These are phyloP conservation scores for Steatornis caripensis DNA, from an alignment of 2,113 vertebrate genomes.

Conservation along the genomic window DNA sequence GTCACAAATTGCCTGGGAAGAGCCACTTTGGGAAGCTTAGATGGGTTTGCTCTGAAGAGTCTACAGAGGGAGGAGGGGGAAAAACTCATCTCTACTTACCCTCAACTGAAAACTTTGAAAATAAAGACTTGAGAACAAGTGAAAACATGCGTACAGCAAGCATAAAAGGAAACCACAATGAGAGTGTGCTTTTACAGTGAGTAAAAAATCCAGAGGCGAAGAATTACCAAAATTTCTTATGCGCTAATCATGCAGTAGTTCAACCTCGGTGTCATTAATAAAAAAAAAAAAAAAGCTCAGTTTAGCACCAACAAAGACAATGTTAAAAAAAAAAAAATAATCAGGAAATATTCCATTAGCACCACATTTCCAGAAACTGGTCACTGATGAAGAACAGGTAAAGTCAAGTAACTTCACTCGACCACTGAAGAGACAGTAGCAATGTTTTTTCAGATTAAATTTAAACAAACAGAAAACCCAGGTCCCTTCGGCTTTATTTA, in stretches of 20 bases:
- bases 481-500: background rate
- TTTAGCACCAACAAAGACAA: background rate
- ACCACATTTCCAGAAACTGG: background rate
- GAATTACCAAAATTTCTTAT: background rate
- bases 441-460: background rate
- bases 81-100: conserved; percentile 45
- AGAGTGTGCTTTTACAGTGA: background rate
- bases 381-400: background rate
- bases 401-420: background rate
- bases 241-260: background rate
- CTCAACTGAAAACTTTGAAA: conserved; percentile 35
- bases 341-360: background rate
- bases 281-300: background rate
- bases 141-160: background rate
- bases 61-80: background rate
- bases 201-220: background rate
- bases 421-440: background rate
- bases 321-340: background rate
- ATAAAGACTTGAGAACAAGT: conserved; percentile 3
- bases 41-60: background rate
- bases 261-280: background rate
- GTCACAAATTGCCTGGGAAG: background rate
- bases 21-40: background rate
- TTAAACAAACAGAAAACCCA: background rate
- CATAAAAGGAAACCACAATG: background rate